Evolutionary conservation across 2,113 vertebrate species (phyloP), one percentile per base, ranked within the genome.

Genomic region (Amphiprion percula): DNA sequence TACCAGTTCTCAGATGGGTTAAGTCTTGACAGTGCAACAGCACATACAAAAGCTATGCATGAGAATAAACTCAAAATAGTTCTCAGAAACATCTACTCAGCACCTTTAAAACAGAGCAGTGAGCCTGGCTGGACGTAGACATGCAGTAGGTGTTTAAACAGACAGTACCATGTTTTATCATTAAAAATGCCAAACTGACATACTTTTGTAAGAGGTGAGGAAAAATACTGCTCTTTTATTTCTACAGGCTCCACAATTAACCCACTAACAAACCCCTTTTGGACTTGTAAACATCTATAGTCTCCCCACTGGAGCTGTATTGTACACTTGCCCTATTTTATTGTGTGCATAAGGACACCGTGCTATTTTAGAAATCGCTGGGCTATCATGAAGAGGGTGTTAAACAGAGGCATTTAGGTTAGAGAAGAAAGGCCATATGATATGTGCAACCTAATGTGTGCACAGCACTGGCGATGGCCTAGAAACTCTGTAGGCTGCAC

Each of bases 321-420:
- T 76, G 71, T 73, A 66, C 28, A 49, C 62, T 65, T 0, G 33
- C 7, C 65, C 77, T 8, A 53, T 53, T 74, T 69, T 53, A 41
- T 30, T 58, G 33, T 24, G 19, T 53, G 23, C 30, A 83, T 55
- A 68, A 74, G 64, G 72, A 44, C 44, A 17, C n/a, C 4, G 2
- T 64, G 58, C 79, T 86, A 79, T 86, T 88, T 82, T 86, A 10
- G 77, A 82, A 80, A 68, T 82, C 23, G 68, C 10, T 49, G 54
- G 55, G 67, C 60, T 71, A 74, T 81, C 74, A 72, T 71, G 33
- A 76, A 23, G 37, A 73, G 21, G 69, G 73, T 72, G 67, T 69
- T 68, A 46, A 49, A 59, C 47, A 12, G 15, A 62, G 0, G 10
- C 53, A 89, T 84, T 65, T 72, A 37, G 67, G 70, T 79, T 53